Base-by-base conservation (phyloP, 2,888 invertebrate genomes). In the Azorinus chamasolen region DNA sequence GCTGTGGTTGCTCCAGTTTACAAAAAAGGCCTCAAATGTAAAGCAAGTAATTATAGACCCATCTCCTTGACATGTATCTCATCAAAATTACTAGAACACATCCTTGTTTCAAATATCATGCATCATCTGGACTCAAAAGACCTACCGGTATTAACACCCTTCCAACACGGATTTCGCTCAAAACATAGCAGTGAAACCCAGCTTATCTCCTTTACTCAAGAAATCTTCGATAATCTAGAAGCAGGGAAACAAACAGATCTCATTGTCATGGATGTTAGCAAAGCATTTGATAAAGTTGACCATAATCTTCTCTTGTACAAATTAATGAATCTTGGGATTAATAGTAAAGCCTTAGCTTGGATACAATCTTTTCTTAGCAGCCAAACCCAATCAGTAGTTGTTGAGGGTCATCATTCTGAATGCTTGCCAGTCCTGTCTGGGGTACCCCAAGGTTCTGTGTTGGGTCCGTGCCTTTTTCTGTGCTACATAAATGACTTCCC, bases 11-110 rank as follows among this genome's bases (percentile, higher is more conserved):
- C 55, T 16, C 46, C 54, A 16, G 51, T 65, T 20, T 65, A 51
- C 41, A 65, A 53, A 53, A 68, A 73, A 62, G 68, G 55, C n/a
- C 46, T 50, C n/a, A 73, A 64, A 48, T 53, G 32, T n/a, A 51
- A 68, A 50, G 59, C 68, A 10, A 45, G 53, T 16, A 68, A 62
- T 27, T 74, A 74, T 41, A 27, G 59, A 5, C 73, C 73, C 14
- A 51, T 66, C 14, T 73, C 55, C 25, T 50, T 73, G 20, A 73
- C 66, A 18, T 73, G 55, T 22, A 59, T 66, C 25, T 24, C 63
- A 22, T 66, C 57, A n/a, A 73, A 65, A 59, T 25, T 59, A 18
- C 39, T 73, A 41, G 73, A 66, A 55, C 58, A 59, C 39, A 59
- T 66, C 8, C 24, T 73, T 2, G 46, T 45, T 3, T 55, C 54